phyloP scores from a whole-genome alignment of 92 coral and sea anemone species.

The Porites divaricata region DNA sequence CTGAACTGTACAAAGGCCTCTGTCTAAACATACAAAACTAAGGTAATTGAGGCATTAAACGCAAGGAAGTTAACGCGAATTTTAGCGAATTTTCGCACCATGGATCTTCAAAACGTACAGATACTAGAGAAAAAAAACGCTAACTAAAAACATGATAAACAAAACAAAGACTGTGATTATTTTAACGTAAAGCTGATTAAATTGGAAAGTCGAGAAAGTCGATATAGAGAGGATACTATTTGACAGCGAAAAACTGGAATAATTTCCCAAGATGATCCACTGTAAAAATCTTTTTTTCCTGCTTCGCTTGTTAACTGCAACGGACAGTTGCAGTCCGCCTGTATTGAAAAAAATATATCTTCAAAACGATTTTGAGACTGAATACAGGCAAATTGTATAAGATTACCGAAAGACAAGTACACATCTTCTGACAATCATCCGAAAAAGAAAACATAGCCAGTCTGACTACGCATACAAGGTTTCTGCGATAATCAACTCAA shows the following conservation, averaged over 20 bases:
- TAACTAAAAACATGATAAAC: background rate
- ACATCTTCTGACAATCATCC: too few species aligned
- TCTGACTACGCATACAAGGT: too few species aligned
- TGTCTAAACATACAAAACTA: constrained; percentile 52
- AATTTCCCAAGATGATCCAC: background rate
- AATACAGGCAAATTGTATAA: background rate
- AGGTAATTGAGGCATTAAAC: constrained; percentile 48
- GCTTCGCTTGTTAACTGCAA: background rate
- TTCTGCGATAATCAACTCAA: background rate
- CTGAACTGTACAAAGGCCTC: constrained; percentile 40
- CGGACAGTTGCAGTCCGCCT: constrained; percentile 6
- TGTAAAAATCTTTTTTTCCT: background rate
- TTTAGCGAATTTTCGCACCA: constrained; percentile 18
- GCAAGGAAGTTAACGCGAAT: constrained; percentile 41
- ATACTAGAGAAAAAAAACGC: background rate
- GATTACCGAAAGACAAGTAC: too few species aligned
- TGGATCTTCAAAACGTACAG: constrained; percentile 24
- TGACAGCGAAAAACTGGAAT: background rate
- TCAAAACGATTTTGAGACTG: background rate
- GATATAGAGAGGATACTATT: background rate
- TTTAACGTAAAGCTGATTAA: constrained; percentile 2
- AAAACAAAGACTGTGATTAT: background rate
- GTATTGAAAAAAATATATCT: background rate
- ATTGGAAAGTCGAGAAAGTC: background rate
- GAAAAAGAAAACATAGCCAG: too few species aligned